Evolutionary conservation across 2,113 vertebrate genomes (phyloP).

Genomic region (Pyxicephalus adspersus): DNA sequence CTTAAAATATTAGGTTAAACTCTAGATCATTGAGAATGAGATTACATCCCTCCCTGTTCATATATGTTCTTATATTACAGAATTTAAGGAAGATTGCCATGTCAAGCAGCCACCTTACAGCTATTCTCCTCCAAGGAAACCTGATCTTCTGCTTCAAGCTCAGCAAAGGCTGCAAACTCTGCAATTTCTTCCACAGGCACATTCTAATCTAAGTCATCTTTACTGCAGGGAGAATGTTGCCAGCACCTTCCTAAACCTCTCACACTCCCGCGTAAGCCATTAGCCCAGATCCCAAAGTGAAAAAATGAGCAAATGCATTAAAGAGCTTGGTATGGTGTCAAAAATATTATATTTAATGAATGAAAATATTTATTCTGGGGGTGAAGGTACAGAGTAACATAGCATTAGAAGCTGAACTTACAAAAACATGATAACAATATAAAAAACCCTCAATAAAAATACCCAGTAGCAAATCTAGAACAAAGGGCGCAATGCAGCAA

Average conservation of each 20-base stretch:
- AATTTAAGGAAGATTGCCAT: slow-evolving; percentile 14
- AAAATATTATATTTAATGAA: no score
- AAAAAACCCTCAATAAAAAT: no score
- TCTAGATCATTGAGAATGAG: not conserved
- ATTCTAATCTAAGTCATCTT: slow-evolving; percentile 48
- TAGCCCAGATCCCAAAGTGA: slow-evolving; percentile 16
- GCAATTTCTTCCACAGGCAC: slow-evolving; percentile 19
- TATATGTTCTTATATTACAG: not conserved
- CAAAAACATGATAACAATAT: no score
- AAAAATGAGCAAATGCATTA: not conserved
- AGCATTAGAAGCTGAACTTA: no score
- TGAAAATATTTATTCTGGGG: no score
- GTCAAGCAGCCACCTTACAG: slow-evolving; percentile 14
- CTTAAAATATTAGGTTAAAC: not conserved
- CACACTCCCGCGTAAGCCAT: slow-evolving; percentile 1
- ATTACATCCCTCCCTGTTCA: slow-evolving; percentile 11
- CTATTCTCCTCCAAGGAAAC: slow-evolving; percentile 27
- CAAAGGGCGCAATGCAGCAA: no score
- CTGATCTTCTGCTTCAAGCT: slow-evolving; percentile 13
- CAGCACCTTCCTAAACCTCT: slow-evolving; percentile 26
- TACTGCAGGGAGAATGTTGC: slow-evolving; percentile 7
- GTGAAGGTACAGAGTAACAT: no score
- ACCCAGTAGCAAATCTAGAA: no score
- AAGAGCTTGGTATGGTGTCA: no score
- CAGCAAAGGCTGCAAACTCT: slow-evolving; percentile 27